Evolutionary conservation across 2,888 invertebrate genomes (phyloP), one percentile per base, ranked within the genome.

Genomic region (Ophion ellenae): DNA sequence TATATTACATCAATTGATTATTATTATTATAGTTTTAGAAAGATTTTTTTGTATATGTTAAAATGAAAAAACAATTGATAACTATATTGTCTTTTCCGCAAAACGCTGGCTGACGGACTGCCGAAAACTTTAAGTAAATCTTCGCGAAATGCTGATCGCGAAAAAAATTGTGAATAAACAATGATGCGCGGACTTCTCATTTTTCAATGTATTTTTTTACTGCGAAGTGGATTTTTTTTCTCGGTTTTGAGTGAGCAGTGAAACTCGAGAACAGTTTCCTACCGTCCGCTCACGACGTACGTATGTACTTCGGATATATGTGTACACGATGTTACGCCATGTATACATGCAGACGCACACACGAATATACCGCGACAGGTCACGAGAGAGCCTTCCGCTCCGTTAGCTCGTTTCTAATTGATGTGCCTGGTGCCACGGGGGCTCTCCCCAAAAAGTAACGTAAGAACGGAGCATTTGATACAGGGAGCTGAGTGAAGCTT

Each of bases 391-490:
- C 86, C 88, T 88, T 89, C 86, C 88, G 88, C 84, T 89, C 87
- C 87, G 88, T 88, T 87, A 88, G 87, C 87, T 88, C 87, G 85
- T 83, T 88, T 89, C 88, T 89, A 89, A 89, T 89, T 89, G 89
- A 86, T 86, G 85, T 87, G 85, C 81, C 80, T 57, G 83, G 53
- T 73, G 83, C 85, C 83, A 83, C 83, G 85, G 73, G 80, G 78
- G 83, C 73, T 83, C 83, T 73, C 71, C 76, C 75, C 66, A 76
- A 85, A 85, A 85, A 75, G 57, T 64, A 77, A 47, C 45, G 57
- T 45, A 61, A 71, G 76, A 64, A 63, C 57, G 73, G 53, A 57
- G 79, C 71, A 76, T 76, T 73, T 47, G 32, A 36, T 32, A 75
- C 20, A 67, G 69, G 73, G 63, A 32, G 64, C 75, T 5, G n/a